Evolutionary conservation across 2,113 vertebrate genomes (phyloP), one percentile per base, ranked within the genome.

Genomic region (Cyrtonyx montezumae): DNA sequence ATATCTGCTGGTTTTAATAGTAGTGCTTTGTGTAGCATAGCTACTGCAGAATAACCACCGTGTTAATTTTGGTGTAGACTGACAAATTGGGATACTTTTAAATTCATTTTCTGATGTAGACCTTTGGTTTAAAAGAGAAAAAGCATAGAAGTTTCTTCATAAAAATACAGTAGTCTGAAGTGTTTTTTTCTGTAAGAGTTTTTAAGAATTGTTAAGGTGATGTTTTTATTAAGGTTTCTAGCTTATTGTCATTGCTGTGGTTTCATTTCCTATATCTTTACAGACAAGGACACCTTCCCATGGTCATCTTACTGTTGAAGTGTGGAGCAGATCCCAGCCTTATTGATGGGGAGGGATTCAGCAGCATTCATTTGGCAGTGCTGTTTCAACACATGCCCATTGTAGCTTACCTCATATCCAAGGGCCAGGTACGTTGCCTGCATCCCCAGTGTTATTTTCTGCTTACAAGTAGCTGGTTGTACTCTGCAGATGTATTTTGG

Each of bases 301-400:
- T 98, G 98, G 99, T 99, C 61, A 98, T 99, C 88, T 97, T 99
- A 68, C 93, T 99, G 94, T 94, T 99, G 95, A 98, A 98, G 68
- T 98, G 96, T 73, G 99, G 99, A 88, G 99, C 99, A 2, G 99
- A 99, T 87, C 98, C 98, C 15, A 93, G 97, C 61, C 94, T 99
- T 25, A 98, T 99, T 15, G 99, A 99, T 40, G 98, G 98, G 62
- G 99, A 99, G 95, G 99, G 99, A 69, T 99, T 98, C 96, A 98
- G 98, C 2, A 96, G 98, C 77, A 97, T 99, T 65, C 99, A 99
- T 83, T 98, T 99, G 61, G 99, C 99, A 69, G 98, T 99, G 81
- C 98, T 99, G 84, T 99, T 99, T 96, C 99, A 99, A 22, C 99
- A 99, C 94, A 98, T 99, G 98, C 98, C 99, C 79, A 97, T 99